Conservation (phyloP, 23 tunicate genomes). For the Diplosoma virens region DNA sequence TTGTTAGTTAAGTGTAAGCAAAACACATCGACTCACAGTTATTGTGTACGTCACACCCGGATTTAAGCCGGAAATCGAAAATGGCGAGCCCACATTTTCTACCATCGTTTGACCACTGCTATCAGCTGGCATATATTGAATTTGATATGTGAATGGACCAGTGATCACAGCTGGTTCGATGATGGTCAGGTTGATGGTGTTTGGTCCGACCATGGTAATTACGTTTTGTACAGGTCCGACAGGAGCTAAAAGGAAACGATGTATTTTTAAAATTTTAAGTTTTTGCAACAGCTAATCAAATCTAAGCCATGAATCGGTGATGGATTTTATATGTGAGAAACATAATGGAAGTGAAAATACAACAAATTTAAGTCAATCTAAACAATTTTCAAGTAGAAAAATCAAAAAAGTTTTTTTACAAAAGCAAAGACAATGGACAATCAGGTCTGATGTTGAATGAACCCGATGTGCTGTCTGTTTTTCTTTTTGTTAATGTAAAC, state of each 20-base stretch:
- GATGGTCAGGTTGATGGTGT: background rate
- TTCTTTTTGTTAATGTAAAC: too few relatives aligned
- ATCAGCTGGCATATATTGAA: background rate
- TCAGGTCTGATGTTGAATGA: too few relatives aligned
- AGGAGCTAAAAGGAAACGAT: constrained; percentile 16
- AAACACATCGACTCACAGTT: background rate
- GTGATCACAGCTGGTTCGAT: constrained; percentile 12
- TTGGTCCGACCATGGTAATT: background rate
- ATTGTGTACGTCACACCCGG: background rate
- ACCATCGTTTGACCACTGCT: background rate
- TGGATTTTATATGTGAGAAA: too few relatives aligned
- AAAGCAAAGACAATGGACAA: too few relatives aligned
- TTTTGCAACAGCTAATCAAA: too few relatives aligned
- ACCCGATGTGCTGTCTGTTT: too few relatives aligned
- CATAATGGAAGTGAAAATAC: too few relatives aligned
- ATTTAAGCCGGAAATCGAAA: background rate
- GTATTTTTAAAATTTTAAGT: too few relatives aligned
- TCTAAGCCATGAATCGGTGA: too few relatives aligned
- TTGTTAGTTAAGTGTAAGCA: background rate
- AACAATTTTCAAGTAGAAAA: too few relatives aligned
- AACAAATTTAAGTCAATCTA: too few relatives aligned
- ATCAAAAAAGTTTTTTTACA: too few relatives aligned
- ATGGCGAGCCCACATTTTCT: background rate
- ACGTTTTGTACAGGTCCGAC: constrained; percentile 14
- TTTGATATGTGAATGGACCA: constrained; percentile 12